Conservation (phyloP, 2,888 invertebrate species). For the Habrosyne pyritoides region DNA sequence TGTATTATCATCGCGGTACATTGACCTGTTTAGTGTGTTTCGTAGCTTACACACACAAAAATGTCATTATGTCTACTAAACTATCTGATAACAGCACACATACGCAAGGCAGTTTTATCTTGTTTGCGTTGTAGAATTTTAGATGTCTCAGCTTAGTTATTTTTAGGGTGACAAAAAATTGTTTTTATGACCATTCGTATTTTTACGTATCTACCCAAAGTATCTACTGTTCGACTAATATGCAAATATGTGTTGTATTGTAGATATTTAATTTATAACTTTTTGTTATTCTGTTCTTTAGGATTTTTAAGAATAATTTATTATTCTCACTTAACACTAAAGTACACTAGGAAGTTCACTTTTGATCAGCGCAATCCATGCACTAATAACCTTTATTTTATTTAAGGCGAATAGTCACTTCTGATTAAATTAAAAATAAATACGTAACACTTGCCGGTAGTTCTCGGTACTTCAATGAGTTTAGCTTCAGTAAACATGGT, state of each 20-base stretch:
- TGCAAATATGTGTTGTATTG: background rate
- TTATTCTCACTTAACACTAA: background rate
- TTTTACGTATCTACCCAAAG: background rate
- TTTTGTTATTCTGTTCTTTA: no score
- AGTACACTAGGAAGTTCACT: background rate
- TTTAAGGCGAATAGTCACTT: conserved; percentile 1
- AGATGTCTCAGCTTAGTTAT: conserved; percentile 31
- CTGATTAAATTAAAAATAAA: conserved; percentile 6
- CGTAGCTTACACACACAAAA: conserved; percentile 59
- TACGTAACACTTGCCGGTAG: background rate
- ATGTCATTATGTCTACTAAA: conserved; percentile 48
- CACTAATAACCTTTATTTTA: background rate
- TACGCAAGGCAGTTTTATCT: conserved; percentile 60
- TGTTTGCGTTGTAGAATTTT: conserved; percentile 62
- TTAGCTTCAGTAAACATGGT: conserved; percentile 37
- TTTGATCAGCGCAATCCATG: background rate
- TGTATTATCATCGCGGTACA: conserved; percentile 69
- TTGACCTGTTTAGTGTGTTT: conserved; percentile 71
- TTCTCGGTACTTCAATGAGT: conserved; percentile 13
- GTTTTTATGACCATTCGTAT: background rate
- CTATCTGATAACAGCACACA: conserved; percentile 59
- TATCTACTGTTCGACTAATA: background rate
- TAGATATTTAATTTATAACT: no score
- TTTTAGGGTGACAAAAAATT: conserved; percentile 11
- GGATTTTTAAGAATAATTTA: background rate